Evolutionary conservation across 2,113 vertebrate genomes (phyloP).

Genomic region (Erinaceus europaeus): DNA sequence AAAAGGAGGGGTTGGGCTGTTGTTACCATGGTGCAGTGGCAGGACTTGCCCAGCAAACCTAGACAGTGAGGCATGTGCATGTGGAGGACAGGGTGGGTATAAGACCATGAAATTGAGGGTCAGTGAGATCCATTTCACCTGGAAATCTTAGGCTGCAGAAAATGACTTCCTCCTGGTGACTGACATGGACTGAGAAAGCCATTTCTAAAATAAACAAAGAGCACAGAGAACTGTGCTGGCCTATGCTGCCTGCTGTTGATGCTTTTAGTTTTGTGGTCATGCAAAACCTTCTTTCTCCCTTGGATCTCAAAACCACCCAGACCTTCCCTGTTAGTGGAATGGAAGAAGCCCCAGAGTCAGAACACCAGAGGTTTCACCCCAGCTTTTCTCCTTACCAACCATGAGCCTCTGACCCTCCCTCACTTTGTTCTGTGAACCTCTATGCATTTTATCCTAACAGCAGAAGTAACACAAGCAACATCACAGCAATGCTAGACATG

Average conservation of each 20-base stretch:
- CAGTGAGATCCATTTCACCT: not conserved
- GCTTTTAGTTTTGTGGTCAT: not conserved
- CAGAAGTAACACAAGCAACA: not conserved
- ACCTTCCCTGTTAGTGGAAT: not conserved
- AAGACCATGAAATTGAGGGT: not conserved
- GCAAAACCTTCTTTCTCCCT: not conserved
- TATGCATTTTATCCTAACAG: not conserved
- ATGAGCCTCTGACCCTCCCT: not conserved
- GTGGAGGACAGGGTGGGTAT: too few species aligned
- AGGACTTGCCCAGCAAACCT: not conserved
- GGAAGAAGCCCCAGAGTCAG: not conserved
- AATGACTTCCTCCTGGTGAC: conserved; percentile 18
- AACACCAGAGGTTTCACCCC: not conserved
- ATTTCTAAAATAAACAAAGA: too few species aligned
- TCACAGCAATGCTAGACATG: not conserved
- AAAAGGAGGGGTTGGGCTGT: too few species aligned
- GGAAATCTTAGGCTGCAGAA: not conserved
- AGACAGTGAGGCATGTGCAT: not conserved
- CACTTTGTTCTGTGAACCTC: conserved; percentile 15
- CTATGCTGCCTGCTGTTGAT: not conserved
- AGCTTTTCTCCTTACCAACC: not conserved
- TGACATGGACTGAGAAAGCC: not conserved
- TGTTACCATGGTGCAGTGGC: too few species aligned
- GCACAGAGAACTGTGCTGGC: not conserved
- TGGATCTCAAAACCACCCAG: not conserved